These are phyloP conservation scores for Papilio polyxenes DNA, from an alignment of 1,140 invertebrate species.

Conservation along the genomic window DNA sequence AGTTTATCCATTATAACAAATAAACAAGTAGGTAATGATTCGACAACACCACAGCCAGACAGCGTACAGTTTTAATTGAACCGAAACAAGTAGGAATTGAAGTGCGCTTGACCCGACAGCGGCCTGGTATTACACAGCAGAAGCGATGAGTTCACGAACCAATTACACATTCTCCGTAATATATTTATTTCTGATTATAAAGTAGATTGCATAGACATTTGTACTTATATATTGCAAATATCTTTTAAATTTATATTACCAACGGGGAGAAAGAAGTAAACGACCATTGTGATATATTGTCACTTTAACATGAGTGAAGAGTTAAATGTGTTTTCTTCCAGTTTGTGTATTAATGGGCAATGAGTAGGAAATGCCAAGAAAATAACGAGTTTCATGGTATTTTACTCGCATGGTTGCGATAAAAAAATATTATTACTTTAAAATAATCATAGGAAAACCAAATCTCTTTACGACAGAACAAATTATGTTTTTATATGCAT, in stretches of 20 bases:
- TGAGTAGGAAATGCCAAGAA: no score
- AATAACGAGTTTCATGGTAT: no score
- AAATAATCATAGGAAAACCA: no score
- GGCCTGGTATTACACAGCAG: conserved; percentile 17
- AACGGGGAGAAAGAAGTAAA: no score
- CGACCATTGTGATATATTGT: no score
- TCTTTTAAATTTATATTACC: no score
- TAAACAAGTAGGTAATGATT: conserved; percentile 32
- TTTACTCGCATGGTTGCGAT: no score
- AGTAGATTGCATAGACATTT: not conserved
- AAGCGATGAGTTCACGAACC: not conserved
- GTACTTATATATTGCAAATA: not conserved
- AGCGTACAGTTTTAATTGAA: conserved; percentile 35
- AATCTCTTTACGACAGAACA: not conserved
- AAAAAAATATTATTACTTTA: no score
- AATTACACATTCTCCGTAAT: conserved; percentile 11
- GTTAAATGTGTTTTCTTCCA: no score
- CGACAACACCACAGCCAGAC: conserved; percentile 17
- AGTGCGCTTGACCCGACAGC: conserved; percentile 33
- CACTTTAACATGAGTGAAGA: no score
- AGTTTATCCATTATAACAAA: conserved; percentile 30
- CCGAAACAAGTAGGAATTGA: conserved; percentile 36
- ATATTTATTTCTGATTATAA: not conserved
- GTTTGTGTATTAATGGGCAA: no score
- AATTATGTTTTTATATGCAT: not conserved